phyloP scores from a whole-genome alignment of 2,113 vertebrate genomes.

The Etia nguti region DNA sequence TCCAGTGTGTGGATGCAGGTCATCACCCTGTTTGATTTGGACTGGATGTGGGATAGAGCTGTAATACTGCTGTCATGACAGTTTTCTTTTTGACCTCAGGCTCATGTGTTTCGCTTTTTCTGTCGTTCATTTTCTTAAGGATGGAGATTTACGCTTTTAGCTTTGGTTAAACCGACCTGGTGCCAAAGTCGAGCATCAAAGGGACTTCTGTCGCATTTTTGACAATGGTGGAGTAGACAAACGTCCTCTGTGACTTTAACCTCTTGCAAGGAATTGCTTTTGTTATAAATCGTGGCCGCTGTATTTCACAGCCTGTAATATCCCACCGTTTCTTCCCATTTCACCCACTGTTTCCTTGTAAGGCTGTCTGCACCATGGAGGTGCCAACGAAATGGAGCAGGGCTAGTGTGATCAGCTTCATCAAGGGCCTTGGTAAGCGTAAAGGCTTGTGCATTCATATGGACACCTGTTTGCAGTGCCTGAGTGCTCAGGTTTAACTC shows the following conservation, averaged over 20 bases:
- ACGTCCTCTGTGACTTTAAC: background rate
- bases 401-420: slow-evolving; percentile 90
- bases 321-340: background rate
- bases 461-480: slow-evolving; percentile 6
- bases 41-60: background rate
- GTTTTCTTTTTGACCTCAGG: background rate
- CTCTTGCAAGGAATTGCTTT: background rate
- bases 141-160: slow-evolving; percentile 50
- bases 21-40: background rate
- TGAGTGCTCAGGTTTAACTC: slow-evolving; percentile 23
- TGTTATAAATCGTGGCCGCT: slow-evolving; percentile 7
- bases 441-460: background rate
- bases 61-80: background rate
- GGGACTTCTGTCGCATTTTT: background rate
- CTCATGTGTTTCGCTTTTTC: background rate
- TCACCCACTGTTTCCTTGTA: background rate
- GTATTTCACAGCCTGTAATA: background rate
- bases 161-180: slow-evolving; percentile 25
- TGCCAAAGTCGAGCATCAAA: background rate
- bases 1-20: background rate
- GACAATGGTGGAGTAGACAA: slow-evolving; percentile 22
- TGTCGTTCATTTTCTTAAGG: background rate
- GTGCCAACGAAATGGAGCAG: slow-evolving; percentile 90
- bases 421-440: slow-evolving; percentile 93
- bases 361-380: slow-evolving; percentile 78